phyloP scores from a whole-genome alignment of 2,113 vertebrate species.

The Jacana jacana region DNA sequence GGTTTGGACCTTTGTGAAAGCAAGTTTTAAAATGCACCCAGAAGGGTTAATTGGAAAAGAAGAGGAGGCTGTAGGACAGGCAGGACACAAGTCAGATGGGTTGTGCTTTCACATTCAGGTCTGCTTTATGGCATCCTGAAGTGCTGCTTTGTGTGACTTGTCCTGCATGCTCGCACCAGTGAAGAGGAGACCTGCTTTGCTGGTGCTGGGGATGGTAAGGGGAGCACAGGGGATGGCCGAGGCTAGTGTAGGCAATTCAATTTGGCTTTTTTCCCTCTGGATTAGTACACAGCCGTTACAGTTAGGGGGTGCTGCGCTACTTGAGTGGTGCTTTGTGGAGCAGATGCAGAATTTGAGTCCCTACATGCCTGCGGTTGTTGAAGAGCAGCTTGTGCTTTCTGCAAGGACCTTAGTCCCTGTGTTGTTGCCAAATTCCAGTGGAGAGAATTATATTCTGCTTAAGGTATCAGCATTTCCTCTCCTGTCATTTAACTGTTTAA shows the following conservation, averaged over 20 bases:
- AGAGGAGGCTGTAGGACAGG: background rate
- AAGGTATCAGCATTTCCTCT: conserved; percentile 58
- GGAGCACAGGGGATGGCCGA: background rate
- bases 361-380: background rate
- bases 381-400: conserved; percentile 16
- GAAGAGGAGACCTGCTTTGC: background rate
- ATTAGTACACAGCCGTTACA: background rate
- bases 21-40: background rate
- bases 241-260: background rate
- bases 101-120: background rate
- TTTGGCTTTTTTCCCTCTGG: background rate
- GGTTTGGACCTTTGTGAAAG: background rate
- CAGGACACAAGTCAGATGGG: background rate
- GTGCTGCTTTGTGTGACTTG: background rate
- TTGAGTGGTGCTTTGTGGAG: background rate
- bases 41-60: background rate
- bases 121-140: background rate
- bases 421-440: conserved; percentile 52
- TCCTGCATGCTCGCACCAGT: background rate
- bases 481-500: conserved; percentile 37
- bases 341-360: background rate
- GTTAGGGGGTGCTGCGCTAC: background rate
- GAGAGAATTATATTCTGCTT: conserved; percentile 42
- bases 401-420: background rate
- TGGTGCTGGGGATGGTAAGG: background rate